Conservation (phyloP, 2,797 vertebrate species). For the Melanotaenia maccullochi region DNA sequence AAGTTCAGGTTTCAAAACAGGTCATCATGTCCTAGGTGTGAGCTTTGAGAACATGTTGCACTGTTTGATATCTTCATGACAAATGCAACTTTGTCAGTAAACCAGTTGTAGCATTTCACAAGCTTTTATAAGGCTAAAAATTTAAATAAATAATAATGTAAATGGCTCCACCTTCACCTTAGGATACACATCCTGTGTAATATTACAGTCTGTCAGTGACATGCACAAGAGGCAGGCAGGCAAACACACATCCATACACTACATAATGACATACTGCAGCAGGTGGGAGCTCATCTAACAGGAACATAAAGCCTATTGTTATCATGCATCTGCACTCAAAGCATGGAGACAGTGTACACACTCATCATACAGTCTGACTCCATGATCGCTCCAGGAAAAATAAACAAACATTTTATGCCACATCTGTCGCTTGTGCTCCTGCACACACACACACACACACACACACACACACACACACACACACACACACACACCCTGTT, state of each 20-base stretch:
- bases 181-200: constrained; percentile 23
- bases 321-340: constrained; percentile 45
- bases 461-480: constrained; percentile 1
- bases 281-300: constrained; percentile 74
- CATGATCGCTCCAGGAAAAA: constrained; percentile 53
- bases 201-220: constrained; percentile 10
- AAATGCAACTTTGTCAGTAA: neutral
- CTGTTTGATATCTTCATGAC: neutral
- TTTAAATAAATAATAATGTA: neutral
- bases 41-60: neutral
- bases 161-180: neutral
- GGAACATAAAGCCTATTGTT: constrained; percentile 71
- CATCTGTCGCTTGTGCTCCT: constrained; percentile 65
- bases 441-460: constrained; percentile 3
- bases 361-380: constrained; percentile 3
- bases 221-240: constrained; percentile 2
- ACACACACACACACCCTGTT: constrained; percentile 10
- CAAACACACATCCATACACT: constrained; percentile 42
- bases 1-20: constrained; percentile 4
- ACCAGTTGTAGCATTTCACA: neutral
- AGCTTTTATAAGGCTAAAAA: neutral
- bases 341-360: constrained; percentile 18
- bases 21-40: neutral
- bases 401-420: constrained; percentile 67
- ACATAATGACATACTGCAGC: constrained; percentile 59